phyloP scores from a whole-genome alignment of 1,140 invertebrate species.

The Adoxophyes honmai region DNA sequence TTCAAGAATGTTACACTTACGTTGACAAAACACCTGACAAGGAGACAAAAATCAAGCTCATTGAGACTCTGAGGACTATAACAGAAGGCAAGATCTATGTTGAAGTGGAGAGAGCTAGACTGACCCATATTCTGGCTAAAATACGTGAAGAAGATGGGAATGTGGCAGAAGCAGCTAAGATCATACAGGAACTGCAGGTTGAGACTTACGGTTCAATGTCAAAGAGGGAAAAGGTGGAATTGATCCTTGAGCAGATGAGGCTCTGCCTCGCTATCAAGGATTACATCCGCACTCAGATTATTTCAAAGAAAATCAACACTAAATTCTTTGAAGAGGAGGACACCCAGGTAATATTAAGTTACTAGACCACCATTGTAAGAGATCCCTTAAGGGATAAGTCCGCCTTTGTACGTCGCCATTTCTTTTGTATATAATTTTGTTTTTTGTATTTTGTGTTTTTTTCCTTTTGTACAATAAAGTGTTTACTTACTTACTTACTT shows the following conservation, averaged over 20 bases:
- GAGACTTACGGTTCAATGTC: constrained; percentile 99
- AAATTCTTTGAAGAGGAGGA: constrained; percentile 98
- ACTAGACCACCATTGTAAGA: background rate
- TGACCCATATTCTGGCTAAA: constrained; percentile 96
- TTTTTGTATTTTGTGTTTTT: too few species aligned
- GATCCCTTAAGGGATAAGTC: too few species aligned
- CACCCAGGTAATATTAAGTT: constrained; percentile 79
- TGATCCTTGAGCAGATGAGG: constrained; percentile 99
- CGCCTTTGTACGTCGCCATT: too few species aligned
- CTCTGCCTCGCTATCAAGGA: constrained; percentile 97
- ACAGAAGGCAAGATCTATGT: constrained; percentile 99
- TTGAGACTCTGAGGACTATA: constrained; percentile 96
- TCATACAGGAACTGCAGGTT: constrained; percentile 98
- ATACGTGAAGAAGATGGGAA: constrained; percentile 96
- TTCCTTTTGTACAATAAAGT: too few species aligned
- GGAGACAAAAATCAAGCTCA: constrained; percentile 94
- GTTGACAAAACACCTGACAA: constrained; percentile 95
- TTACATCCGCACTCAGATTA: constrained; percentile 98
- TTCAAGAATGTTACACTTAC: constrained; percentile 97
- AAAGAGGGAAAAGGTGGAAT: constrained; percentile 97
- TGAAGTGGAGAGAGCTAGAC: constrained; percentile 97
- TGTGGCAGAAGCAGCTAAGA: constrained; percentile 91
- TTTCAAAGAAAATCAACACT: constrained; percentile 98
- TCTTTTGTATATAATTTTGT: too few species aligned
- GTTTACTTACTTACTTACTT: too few species aligned